phyloP scores from a whole-genome alignment of 2,113 vertebrate species.

The Haemorhous mexicanus region DNA sequence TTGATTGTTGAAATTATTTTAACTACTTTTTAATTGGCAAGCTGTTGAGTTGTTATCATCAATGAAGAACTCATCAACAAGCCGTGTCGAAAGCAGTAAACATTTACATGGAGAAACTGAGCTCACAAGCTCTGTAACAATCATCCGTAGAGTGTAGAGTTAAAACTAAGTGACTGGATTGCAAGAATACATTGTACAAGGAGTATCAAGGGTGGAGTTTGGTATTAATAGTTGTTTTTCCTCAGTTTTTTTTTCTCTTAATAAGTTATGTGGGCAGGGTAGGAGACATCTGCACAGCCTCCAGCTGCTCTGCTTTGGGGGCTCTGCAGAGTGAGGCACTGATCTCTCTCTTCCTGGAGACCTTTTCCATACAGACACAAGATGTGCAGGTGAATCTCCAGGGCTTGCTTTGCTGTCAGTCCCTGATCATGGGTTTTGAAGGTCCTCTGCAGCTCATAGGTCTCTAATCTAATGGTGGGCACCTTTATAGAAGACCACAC shows the following conservation, averaged over 20 bases:
- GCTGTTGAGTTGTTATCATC: slow-evolving; percentile 26
- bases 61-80: not conserved
- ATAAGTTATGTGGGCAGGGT: not conserved
- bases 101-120: not conserved
- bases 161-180: not conserved
- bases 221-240: not conserved
- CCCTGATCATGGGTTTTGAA: not conserved
- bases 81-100: not conserved
- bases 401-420: not conserved
- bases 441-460: not conserved
- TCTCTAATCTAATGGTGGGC: not conserved
- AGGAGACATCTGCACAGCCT: not conserved
- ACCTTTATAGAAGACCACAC: not conserved
- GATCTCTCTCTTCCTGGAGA: not conserved
- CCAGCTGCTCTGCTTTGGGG: not conserved
- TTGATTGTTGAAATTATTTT: slow-evolving; percentile 56
- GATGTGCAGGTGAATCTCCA: not conserved
- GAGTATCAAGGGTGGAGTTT: not conserved
- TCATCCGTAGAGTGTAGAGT: not conserved
- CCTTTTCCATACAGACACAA: not conserved
- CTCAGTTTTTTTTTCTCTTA: not conserved
- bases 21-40: slow-evolving; percentile 46
- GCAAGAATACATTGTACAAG: not conserved
- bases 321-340: not conserved
- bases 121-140: not conserved